These are phyloP conservation scores for Catocala sponsa DNA, from an alignment of 2,888 invertebrate genomes.

Conservation along the genomic window DNA sequence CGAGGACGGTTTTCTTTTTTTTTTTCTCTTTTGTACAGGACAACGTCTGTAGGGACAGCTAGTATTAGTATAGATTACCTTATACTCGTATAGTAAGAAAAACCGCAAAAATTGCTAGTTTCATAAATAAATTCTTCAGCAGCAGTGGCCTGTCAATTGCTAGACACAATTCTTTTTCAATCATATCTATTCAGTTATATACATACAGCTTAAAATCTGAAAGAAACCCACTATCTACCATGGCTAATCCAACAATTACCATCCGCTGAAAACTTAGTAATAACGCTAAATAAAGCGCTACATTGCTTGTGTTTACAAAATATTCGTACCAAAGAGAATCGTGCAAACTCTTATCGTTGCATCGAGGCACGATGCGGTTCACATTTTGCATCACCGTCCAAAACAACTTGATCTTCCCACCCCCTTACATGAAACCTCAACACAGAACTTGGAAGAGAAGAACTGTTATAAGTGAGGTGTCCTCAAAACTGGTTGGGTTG, in stretches of 20 bases:
- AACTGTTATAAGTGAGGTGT: conserved; percentile 29
- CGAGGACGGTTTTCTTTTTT: too few relatives aligned
- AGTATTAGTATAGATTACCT: too few relatives aligned
- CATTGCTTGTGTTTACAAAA: conserved; percentile 48
- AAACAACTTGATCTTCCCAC: conserved; percentile 34
- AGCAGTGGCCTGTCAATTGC: too few relatives aligned
- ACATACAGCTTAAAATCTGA: too few relatives aligned
- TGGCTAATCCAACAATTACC: conserved; percentile 23
- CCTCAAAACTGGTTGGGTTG: conserved; percentile 38
- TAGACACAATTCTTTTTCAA: too few relatives aligned
- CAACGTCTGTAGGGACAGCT: too few relatives aligned
- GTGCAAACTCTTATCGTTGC: conserved; percentile 77
- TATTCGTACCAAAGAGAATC: conserved; percentile 57
- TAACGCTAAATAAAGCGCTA: conserved; percentile 38
- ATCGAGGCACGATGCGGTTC: conserved; percentile 74
- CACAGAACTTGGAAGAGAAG: conserved; percentile 20
- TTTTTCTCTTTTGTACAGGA: too few relatives aligned
- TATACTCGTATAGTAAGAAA: too few relatives aligned
- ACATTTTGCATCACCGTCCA: conserved; percentile 61
- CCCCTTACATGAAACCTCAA: conserved; percentile 25
- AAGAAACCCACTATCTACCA: background rate
- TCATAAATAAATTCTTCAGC: too few relatives aligned
- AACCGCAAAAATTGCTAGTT: too few relatives aligned
- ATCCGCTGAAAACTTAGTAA: conserved; percentile 21
- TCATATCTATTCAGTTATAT: too few relatives aligned